Conservation (phyloP, 2,113 vertebrate species). For the Tympanuchus pallidicinctus region DNA sequence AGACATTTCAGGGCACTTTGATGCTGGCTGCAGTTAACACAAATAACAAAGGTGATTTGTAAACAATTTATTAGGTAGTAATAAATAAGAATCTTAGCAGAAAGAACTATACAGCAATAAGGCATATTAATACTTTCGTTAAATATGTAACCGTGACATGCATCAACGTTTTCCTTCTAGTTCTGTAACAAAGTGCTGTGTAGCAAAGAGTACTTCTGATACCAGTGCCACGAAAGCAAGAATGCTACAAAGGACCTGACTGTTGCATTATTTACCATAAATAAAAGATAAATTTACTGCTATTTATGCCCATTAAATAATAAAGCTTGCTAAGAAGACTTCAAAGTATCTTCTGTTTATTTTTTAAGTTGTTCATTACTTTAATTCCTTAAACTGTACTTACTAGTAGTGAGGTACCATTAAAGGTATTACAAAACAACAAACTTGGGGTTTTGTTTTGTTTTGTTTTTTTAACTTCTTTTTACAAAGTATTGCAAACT, state of each 20-base stretch:
- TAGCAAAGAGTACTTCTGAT: conserved; percentile 28
- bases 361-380: not conserved
- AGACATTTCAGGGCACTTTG: not conserved
- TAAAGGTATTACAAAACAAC: conserved; percentile 31
- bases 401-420: not conserved
- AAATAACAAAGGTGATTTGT: not conserved
- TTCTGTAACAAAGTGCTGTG: conserved; percentile 44
- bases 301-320: conserved; percentile 4
- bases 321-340: conserved; percentile 26
- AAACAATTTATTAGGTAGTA: conserved; percentile 55
- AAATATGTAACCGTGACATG: conserved; percentile 2
- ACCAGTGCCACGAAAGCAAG: not conserved
- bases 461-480: not conserved
- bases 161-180: not conserved
- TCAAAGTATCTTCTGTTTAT: conserved; percentile 13
- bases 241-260: not conserved
- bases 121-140: conserved; percentile 28
- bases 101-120: conserved; percentile 43
- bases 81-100: conserved; percentile 54
- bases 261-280: not conserved
- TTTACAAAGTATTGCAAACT: conserved; percentile 62
- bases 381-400: conserved; percentile 18
- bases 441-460: not conserved
- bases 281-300: not conserved
- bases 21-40: not conserved